These are phyloP conservation scores for Psettodes erumei DNA, from an alignment of 2,113 vertebrate genomes.

Conservation along the genomic window DNA sequence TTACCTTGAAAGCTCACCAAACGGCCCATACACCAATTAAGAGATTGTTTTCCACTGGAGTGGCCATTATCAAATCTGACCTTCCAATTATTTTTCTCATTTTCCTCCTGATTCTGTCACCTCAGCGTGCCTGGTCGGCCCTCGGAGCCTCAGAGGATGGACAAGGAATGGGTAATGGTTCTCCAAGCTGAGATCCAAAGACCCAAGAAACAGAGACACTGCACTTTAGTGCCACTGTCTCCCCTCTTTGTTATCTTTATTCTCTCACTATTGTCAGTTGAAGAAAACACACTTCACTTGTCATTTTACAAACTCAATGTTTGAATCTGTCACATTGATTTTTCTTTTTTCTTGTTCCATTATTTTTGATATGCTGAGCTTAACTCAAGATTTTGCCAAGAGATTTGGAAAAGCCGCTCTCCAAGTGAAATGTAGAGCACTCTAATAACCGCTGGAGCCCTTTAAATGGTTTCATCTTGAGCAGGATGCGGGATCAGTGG, in stretches of 20 bases:
- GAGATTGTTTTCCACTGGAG: constrained; percentile 75
- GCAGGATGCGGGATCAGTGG: neutral
- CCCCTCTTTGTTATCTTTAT: constrained; percentile 30
- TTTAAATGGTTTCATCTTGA: neutral
- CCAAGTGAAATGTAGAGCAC: neutral
- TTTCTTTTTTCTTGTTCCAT: neutral
- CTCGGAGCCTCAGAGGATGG: constrained; percentile 63
- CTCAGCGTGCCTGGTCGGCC: constrained; percentile 57
- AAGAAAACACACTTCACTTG: neutral
- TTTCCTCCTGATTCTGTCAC: constrained; percentile 78
- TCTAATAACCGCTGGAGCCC: neutral
- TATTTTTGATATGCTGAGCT: neutral
- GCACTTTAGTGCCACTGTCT: neutral
- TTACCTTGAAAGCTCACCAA: constrained; percentile 81
- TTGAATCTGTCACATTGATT: neutral
- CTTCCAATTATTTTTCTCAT: constrained; percentile 85
- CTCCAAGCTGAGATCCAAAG: constrained; percentile 51
- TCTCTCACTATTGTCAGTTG: constrained; percentile 1
- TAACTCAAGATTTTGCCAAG: neutral
- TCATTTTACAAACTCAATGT: neutral
- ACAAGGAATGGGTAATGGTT: constrained; percentile 74
- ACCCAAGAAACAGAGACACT: constrained; percentile 2
- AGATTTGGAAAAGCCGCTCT: neutral
- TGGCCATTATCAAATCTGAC: constrained; percentile 85
- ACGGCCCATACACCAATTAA: constrained; percentile 83